A percentile compares a stretch with the other conserved stretches of the same genome.
Conservation (phyloP, 2,797 vertebrate genomes). For the Capromys pilorides region DNA sequence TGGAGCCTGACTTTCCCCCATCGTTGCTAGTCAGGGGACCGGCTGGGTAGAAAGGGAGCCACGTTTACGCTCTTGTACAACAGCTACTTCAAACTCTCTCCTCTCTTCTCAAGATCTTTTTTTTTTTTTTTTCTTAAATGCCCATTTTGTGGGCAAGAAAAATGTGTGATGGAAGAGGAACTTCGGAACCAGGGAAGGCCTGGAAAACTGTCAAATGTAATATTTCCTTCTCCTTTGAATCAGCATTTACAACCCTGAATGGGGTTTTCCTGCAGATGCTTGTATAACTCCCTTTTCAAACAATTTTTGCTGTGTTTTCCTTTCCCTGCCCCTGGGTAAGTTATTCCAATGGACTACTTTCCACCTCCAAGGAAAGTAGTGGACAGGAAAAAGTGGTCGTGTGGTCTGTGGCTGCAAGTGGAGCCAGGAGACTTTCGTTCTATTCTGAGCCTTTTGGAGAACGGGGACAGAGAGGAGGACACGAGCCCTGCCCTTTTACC, state of each 20-base stretch:
- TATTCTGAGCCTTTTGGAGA: conserved; percentile 67
- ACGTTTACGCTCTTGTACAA: neutral
- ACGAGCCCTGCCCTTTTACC: neutral
- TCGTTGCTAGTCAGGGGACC: neutral
- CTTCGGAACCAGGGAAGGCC: conserved; percentile 59
- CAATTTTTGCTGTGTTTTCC: conserved; percentile 72
- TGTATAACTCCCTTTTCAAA: conserved; percentile 71
- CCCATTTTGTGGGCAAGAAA: conserved; percentile 73
- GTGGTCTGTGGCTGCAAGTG: conserved; percentile 60
- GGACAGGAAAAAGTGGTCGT: conserved; percentile 78
- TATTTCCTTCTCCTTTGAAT: conserved; percentile 71
- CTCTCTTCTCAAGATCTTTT: neutral
- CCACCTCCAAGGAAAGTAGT: conserved; percentile 75
- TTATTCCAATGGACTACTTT: conserved; percentile 75
- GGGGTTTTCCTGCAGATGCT: conserved; percentile 60
- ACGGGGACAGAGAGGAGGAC: neutral
- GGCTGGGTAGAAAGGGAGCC: neutral
- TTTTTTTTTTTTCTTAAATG: conserved; percentile 47
- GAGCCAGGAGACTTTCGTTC: conserved; percentile 63
- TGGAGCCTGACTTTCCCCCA: conserved; percentile 24
- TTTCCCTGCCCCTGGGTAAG: conserved; percentile 66
- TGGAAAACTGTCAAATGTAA: conserved; percentile 68
- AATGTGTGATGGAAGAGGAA: conserved; percentile 69
- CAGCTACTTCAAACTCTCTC: neutral
- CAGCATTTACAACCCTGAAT: conserved; percentile 65